A percentile compares a stretch with the other conserved stretches of the same genome.
Conservation (phyloP, 2,113 vertebrate species). For the Psittacus erithacus region DNA sequence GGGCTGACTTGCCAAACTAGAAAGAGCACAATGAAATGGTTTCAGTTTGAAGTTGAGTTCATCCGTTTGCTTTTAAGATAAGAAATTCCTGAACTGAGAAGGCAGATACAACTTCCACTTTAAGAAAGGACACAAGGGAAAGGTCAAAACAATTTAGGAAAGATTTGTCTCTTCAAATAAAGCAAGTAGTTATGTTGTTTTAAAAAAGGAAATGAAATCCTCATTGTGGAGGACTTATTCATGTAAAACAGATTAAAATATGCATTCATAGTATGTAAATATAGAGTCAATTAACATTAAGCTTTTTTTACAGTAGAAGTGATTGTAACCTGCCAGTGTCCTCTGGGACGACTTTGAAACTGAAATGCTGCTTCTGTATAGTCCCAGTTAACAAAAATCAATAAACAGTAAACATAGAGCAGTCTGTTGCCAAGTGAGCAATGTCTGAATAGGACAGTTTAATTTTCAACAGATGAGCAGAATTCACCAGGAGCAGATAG, state of each 20-base stretch:
- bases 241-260: constrained; percentile 77
- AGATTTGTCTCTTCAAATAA: constrained; percentile 66
- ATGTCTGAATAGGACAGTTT: constrained; percentile 40
- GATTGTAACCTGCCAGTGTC: constrained; percentile 70
- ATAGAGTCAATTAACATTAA: constrained; percentile 71
- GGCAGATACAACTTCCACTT: constrained; percentile 34
- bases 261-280: constrained; percentile 76
- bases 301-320: constrained; percentile 63
- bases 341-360: constrained; percentile 72
- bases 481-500: constrained; percentile 3
- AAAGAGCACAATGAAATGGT: neutral
- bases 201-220: constrained; percentile 71
- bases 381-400: constrained; percentile 67
- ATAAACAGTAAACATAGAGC: constrained; percentile 69
- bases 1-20: constrained; percentile 25
- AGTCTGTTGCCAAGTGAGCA: constrained; percentile 56
- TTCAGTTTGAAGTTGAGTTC: constrained; percentile 44
- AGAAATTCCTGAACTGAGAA: constrained; percentile 52
- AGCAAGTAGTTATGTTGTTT: constrained; percentile 65
- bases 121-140: constrained; percentile 43
- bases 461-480: constrained; percentile 46
- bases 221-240: constrained; percentile 68
- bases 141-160: constrained; percentile 73
- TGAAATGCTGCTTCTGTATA: constrained; percentile 55
- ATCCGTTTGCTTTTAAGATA: constrained; percentile 47